phyloP scores from a whole-genome alignment of 30 jellyfish, hydroid and myxozoan species.

The Phacellophora camtschatica region DNA sequence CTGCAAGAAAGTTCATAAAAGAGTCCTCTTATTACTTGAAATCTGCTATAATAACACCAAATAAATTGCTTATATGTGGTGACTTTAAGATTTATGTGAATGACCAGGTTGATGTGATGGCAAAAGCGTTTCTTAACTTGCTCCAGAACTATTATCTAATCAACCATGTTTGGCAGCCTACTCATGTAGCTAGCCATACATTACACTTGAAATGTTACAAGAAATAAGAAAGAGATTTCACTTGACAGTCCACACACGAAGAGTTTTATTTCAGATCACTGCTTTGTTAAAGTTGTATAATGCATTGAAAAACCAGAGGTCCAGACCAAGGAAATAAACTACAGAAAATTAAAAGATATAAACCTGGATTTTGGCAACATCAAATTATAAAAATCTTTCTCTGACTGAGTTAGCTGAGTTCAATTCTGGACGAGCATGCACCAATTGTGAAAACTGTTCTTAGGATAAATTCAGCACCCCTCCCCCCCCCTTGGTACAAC shows the following conservation, averaged over 20 bases:
- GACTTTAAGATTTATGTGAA: too few relatives aligned
- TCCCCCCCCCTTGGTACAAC: slow-evolving; percentile 20
- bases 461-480: slow-evolving; percentile 17
- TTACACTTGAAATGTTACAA: background rate
- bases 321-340: background rate
- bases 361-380: background rate
- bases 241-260: background rate
- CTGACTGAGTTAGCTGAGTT: slow-evolving; percentile 25
- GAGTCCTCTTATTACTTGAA: background rate
- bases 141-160: background rate
- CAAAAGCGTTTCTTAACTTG: background rate
- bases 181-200: background rate
- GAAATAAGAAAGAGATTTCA: background rate
- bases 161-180: background rate
- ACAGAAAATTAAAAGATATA: slow-evolving; percentile 18
- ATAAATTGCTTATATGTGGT: background rate
- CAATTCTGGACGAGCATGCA: slow-evolving; percentile 42
- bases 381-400: slow-evolving; percentile 1
- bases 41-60: background rate
- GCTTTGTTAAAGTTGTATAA: background rate
- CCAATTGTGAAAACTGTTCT: slow-evolving; percentile 2
- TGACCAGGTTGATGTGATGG: background rate
- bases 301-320: background rate
- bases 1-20: background rate
- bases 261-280: background rate